Conservation (phyloP, 2,888 invertebrate genomes). For the Ischnus inquisitorius region DNA sequence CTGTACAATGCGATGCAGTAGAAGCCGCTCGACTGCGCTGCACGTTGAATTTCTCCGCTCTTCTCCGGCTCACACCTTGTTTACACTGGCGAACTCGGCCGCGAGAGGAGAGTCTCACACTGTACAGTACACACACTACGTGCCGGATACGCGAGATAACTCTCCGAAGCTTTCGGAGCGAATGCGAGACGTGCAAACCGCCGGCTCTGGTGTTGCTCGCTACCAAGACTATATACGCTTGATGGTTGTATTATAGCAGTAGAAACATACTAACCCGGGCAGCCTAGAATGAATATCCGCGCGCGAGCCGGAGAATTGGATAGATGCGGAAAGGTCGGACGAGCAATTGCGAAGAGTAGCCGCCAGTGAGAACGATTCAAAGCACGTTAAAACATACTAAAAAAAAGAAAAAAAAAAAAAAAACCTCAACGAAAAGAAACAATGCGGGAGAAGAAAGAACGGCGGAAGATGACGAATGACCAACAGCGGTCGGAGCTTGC, state of each 20-base stretch:
- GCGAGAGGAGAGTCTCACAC: constrained; percentile 6
- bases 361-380: background rate
- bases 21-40: constrained; percentile 21
- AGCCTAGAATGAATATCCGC: background rate
- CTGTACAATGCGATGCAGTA: constrained; percentile 24
- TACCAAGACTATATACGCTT: constrained; percentile 13
- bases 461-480: background rate
- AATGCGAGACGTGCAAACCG: constrained; percentile 57
- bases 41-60: constrained; percentile 50
- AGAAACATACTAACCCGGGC: constrained; percentile 1
- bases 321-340: background rate
- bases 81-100: constrained; percentile 55
- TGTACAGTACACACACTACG: constrained; percentile 16
- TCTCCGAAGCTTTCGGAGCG: constrained; percentile 59
- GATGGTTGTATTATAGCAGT: constrained; percentile 55
- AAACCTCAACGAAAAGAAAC: background rate
- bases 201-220: constrained; percentile 27
- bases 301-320: constrained; percentile 1
- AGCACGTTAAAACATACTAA: background rate
- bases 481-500: constrained; percentile 3
- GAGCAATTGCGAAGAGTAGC: background rate
- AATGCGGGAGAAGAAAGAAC: constrained; percentile 1
- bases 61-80: constrained; percentile 59
- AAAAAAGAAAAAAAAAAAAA: background rate
- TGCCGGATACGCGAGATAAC: constrained; percentile 64